Percentiles rank a stretch among this genome's conserved stretches.
These are phyloP conservation scores for Tridacna gigas DNA, from an alignment of 2,888 invertebrate species.

Conservation along the genomic window DNA sequence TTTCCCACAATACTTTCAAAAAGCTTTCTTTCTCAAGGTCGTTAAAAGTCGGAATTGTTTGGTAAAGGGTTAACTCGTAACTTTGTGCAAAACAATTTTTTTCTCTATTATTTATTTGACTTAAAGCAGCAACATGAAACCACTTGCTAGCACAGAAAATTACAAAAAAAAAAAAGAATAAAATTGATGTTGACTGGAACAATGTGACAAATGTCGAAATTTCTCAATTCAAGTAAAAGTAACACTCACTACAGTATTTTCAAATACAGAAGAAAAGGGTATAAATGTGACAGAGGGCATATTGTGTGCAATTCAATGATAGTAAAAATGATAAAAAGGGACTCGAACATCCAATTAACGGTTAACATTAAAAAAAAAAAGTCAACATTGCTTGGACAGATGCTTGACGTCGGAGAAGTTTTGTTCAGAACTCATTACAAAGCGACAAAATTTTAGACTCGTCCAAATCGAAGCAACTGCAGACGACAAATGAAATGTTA, in stretches of 20 bases:
- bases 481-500: not conserved
- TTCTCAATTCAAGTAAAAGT: too few species aligned
- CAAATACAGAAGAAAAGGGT: too few species aligned
- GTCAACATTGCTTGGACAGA: not conserved
- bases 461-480: not conserved
- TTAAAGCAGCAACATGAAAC: too few species aligned
- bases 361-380: constrained; percentile 8
- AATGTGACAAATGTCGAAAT: too few species aligned
- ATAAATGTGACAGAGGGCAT: constrained; percentile 7
- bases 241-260: too few species aligned
- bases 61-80: constrained; percentile 1
- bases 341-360: constrained; percentile 28
- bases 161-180: too few species aligned
- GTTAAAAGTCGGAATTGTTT: not conserved
- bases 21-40: too few species aligned
- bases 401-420: constrained; percentile 6
- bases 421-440: not conserved
- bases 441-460: not conserved
- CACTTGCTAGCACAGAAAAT: too few species aligned
- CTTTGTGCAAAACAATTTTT: too few species aligned
- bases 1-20: too few species aligned
- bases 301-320: constrained; percentile 26
- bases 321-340: constrained; percentile 25
- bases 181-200: too few species aligned
- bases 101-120: too few species aligned